Base-by-base conservation (phyloP, 2,113 vertebrate genomes). In the Scartelaos histophorus region DNA sequence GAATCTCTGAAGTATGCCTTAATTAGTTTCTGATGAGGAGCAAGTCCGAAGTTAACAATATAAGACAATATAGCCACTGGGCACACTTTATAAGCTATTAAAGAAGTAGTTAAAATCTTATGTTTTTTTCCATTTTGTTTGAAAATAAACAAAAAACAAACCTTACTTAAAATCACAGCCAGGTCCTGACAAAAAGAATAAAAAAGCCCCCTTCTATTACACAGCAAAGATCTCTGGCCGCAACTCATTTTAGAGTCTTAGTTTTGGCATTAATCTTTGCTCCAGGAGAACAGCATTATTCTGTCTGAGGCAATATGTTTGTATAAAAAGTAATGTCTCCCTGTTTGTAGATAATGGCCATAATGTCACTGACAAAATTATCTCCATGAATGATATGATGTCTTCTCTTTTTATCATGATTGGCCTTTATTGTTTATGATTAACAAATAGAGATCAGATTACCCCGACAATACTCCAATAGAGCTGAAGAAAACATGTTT, bases 281-380 rank as follows among this genome's bases (percentile, higher is more conserved):
- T 67, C 24, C 43, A 49, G 35, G 19, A 47, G 47, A 19, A 71
- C 71, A 73, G 46, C 12, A 22, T 45, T 19, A 64, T 58, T 78
- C 35, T 69, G 65, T 29, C 78, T 71, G 72, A 80, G 58, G 71
- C 51, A 82, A 78, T 56, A 65, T 24, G 6, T 51, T 47, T 73
- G 29, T 62, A 46, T 0, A 81, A 79, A 83, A 54, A 66, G n/a
- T 2, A n/a, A 46, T 21, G 66, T 10, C 38, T 29, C 56, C 69
- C 54, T 54, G 17, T 64, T 16, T 68, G 25, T 22, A 45, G n/a
- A 67, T 64, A 57, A 57, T 71, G 34, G 25, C 38, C 38, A 43
- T 1, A 43, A 43, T 10, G 38, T 43, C 7, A 43, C 38, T 43
- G 9, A 43, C 7, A 43, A 7, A 43, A 43, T 43, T 43, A 43